Conservation (phyloP, 2,113 vertebrate species). For the Papio anubis region DNA sequence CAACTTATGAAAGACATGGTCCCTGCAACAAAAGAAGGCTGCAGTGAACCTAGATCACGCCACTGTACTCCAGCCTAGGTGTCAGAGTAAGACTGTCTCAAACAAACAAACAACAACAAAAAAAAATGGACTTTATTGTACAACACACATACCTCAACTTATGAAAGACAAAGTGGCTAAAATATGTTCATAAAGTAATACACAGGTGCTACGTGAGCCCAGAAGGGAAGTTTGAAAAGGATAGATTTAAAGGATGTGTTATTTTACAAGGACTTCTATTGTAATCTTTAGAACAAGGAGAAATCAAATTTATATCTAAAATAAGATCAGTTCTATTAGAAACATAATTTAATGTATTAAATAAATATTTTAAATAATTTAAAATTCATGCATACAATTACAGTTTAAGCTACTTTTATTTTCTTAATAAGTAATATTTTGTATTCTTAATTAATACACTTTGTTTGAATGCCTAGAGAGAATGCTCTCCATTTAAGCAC, state of each 20-base stretch:
- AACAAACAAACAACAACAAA: too few species aligned
- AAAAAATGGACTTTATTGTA: not conserved
- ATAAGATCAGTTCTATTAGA: not conserved
- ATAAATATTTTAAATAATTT: constrained; percentile 3
- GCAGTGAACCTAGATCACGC: not conserved
- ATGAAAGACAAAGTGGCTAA: not conserved
- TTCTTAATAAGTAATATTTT: not conserved
- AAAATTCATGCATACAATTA: not conserved
- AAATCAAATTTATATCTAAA: constrained; percentile 3
- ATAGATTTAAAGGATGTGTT: not conserved
- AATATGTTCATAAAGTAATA: not conserved
- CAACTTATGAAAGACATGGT: not conserved
- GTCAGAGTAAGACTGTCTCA: too few species aligned
- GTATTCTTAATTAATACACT: not conserved
- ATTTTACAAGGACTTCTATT: not conserved
- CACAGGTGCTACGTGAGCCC: not conserved
- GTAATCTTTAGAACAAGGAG: not conserved
- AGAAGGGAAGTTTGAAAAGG: not conserved
- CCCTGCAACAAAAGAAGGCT: not conserved
- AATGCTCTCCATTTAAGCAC: not conserved
- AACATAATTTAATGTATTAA: not conserved
- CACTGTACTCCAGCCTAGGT: too few species aligned
- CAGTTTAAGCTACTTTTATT: not conserved
- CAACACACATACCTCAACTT: not conserved
- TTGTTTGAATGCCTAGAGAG: not conserved